Conservation (phyloP, 2,797 vertebrate species). For the Triplophysa yarkandensis region DNA sequence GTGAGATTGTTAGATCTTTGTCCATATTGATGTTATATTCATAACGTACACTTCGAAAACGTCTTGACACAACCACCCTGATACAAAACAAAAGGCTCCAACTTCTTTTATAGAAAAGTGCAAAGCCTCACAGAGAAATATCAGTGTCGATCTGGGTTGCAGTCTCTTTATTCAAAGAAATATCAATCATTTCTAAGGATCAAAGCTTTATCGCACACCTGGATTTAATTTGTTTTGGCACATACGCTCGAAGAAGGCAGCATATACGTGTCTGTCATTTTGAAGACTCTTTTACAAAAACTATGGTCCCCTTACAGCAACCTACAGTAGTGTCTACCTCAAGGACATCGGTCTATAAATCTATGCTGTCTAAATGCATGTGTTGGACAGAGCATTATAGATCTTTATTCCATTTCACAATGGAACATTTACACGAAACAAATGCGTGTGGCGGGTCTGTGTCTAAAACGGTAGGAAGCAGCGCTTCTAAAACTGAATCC, state of each 20-base stretch:
- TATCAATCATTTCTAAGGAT: slow-evolving; percentile 32
- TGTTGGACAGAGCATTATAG: not conserved
- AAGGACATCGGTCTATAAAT: not conserved
- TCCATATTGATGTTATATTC: slow-evolving; percentile 43
- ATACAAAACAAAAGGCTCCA: slow-evolving; percentile 28
- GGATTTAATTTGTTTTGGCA: slow-evolving; percentile 41
- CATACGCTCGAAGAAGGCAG: slow-evolving; percentile 31
- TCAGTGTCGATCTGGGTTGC: slow-evolving; percentile 8
- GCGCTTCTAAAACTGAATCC: slow-evolving; percentile 17
- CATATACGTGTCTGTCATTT: slow-evolving; percentile 30
- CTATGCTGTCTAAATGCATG: not conserved
- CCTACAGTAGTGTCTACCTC: slow-evolving; percentile 8
- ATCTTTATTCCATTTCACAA: not conserved
- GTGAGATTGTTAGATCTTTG: slow-evolving; percentile 42
- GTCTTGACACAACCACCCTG: slow-evolving; percentile 28
- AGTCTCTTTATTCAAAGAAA: slow-evolving; percentile 33
- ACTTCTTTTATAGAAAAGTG: slow-evolving; percentile 20
- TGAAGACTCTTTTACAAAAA: slow-evolving; percentile 35
- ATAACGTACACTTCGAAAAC: slow-evolving; percentile 22
- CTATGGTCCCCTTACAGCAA: slow-evolving; percentile 22
- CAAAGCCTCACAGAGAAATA: slow-evolving; percentile 12
- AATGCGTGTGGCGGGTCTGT: not conserved
- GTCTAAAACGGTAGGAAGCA: slow-evolving; percentile 13
- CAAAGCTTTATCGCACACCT: slow-evolving; percentile 41
- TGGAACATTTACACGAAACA: slow-evolving; percentile 2